A percentile compares a stretch with the other conserved stretches of the same genome.
Conservation (phyloP, 2,888 invertebrate species). For the Eristalinus sepulchralis region DNA sequence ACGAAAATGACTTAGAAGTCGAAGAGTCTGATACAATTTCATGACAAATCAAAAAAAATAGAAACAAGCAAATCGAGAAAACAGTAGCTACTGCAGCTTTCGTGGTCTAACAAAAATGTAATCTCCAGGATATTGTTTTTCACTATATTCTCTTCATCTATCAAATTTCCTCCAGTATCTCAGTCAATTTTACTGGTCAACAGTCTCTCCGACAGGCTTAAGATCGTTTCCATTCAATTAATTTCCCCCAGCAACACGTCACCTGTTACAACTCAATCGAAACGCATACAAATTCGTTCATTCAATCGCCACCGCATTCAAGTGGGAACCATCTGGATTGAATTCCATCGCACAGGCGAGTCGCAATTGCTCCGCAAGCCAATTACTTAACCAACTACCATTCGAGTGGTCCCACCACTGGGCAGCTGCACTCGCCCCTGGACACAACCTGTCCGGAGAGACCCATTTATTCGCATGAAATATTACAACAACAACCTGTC, state of each 20-base stretch:
- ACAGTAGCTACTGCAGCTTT: too few species aligned
- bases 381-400: conserved; percentile 33
- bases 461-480: conserved; percentile 31
- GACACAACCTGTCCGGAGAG: conserved; percentile 18
- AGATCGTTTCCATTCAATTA: too few species aligned
- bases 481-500: conserved; percentile 41
- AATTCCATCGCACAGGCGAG: not conserved
- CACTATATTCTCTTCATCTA: too few species aligned
- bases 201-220: too few species aligned
- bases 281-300: not conserved
- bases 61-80: too few species aligned
- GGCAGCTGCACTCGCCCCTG: conserved; percentile 7
- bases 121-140: too few species aligned
- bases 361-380: conserved; percentile 3
- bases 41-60: too few species aligned
- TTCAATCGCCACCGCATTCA: not conserved
- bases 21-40: too few species aligned
- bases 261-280: not conserved
- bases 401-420: not conserved
- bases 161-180: too few species aligned
- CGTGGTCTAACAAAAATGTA: too few species aligned
- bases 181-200: not conserved
- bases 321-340: not conserved
- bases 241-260: not conserved
- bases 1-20: too few species aligned